Evolutionary conservation across 1,140 invertebrate species (phyloP).

Genomic region (Zaprionus ghesquierei): DNA sequence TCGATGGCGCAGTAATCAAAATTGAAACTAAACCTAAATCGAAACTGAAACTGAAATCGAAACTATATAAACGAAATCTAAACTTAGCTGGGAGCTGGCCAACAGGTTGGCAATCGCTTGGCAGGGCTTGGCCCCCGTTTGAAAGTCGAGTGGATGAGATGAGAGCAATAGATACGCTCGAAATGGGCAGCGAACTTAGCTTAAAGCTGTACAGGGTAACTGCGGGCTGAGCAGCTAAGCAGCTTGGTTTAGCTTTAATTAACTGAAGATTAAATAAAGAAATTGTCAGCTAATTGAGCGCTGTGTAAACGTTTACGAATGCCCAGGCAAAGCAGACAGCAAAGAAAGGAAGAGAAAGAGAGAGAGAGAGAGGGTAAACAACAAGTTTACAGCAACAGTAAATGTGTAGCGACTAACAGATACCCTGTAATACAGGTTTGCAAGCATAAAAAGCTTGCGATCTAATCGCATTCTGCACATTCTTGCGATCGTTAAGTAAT

Average conservation of each 20-base stretch:
- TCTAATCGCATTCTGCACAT: constrained; percentile 11
- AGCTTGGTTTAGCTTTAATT: too few relatives aligned
- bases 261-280: background rate
- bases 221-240: background rate
- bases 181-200: background rate
- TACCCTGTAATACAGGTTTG: background rate
- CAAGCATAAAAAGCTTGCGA: background rate
- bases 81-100: background rate
- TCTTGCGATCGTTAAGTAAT: constrained; percentile 7
- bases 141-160: too few relatives aligned
- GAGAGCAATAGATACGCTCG: too few relatives aligned
- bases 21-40: background rate
- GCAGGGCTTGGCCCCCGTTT: background rate
- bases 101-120: background rate
- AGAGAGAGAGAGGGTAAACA: background rate
- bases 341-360: background rate
- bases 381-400: background rate
- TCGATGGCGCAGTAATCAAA: constrained; percentile 50
- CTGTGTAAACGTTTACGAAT: constrained; percentile 3
- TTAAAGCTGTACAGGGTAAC: background rate
- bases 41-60: background rate
- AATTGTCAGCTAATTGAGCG: background rate
- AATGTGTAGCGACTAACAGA: background rate
- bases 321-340: background rate
- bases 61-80: background rate